phyloP scores from a whole-genome alignment of 2,888 invertebrate genomes.

The Spialia ferax region DNA sequence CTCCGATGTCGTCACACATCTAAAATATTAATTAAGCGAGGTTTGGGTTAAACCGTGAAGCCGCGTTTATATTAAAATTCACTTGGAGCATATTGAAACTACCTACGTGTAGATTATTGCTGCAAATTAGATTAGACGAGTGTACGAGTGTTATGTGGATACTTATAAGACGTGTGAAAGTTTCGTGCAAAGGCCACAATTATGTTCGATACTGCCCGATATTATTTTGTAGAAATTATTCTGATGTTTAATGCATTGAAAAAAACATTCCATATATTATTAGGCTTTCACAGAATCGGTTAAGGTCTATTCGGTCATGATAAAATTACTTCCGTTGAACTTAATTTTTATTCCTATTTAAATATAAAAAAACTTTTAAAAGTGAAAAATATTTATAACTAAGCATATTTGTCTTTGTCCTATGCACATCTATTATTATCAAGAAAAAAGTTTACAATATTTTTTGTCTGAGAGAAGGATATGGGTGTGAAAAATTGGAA shows the following conservation, averaged over 20 bases:
- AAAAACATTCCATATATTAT: too few species aligned
- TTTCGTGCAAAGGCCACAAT: not conserved
- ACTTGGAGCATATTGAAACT: constrained; percentile 17
- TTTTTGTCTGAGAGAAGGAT: too few species aligned
- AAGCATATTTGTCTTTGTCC: too few species aligned
- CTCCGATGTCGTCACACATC: constrained; percentile 33
- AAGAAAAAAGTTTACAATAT: too few species aligned
- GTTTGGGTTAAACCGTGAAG: constrained; percentile 20
- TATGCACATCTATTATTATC: too few species aligned
- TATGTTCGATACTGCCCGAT: not conserved
- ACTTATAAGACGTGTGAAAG: not conserved
- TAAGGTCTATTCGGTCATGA: too few species aligned
- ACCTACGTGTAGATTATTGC: constrained; percentile 19
- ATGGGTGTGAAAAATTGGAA: constrained; percentile 2
- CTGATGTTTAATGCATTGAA: too few species aligned
- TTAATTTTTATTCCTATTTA: too few species aligned
- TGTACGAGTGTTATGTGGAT: not conserved
- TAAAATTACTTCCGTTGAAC: too few species aligned
- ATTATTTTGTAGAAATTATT: not conserved
- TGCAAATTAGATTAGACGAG: constrained; percentile 15
- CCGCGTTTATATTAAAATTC: constrained; percentile 31
- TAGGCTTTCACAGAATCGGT: too few species aligned
- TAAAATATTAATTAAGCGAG: constrained; percentile 37
- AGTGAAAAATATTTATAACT: too few species aligned
- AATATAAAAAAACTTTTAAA: too few species aligned